phyloP scores from a whole-genome alignment of 1,140 invertebrate species.

The Pogonomyrmex barbatus region DNA sequence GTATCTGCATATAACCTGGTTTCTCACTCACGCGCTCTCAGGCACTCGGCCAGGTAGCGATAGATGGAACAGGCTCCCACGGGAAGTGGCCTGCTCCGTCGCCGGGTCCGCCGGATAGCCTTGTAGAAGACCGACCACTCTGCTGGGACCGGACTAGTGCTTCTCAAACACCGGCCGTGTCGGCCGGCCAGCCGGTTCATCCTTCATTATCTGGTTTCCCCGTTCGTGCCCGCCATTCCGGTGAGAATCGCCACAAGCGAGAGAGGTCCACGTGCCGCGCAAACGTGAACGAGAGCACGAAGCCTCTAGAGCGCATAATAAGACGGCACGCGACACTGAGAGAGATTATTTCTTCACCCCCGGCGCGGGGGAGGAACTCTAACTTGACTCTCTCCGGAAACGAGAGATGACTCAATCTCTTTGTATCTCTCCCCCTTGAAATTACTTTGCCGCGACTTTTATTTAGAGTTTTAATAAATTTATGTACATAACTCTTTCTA shows the following conservation, averaged over 20 bases:
- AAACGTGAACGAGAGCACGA: constrained; percentile 67
- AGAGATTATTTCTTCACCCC: constrained; percentile 8
- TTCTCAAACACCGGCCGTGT: constrained; percentile 77
- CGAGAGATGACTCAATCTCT: neutral
- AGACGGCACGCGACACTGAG: constrained; percentile 17
- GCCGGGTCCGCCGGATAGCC: constrained; percentile 65
- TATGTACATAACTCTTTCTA: neutral
- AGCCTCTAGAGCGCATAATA: constrained; percentile 58
- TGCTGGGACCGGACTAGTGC: constrained; percentile 78
- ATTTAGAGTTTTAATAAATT: neutral
- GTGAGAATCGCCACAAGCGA: constrained; percentile 65
- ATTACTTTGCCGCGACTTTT: neutral
- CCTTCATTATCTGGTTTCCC: constrained; percentile 78
- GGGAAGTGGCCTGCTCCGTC: constrained; percentile 72
- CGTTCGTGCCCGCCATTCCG: constrained; percentile 61
- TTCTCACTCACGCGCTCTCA: constrained; percentile 78
- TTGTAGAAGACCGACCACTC: constrained; percentile 77
- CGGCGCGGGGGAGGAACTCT: neutral
- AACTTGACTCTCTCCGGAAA: neutral
- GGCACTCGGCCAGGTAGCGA: constrained; percentile 18
- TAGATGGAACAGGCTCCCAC: constrained; percentile 69
- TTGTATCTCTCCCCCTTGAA: neutral
- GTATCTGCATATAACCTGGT: constrained; percentile 79
- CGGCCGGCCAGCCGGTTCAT: constrained; percentile 70
- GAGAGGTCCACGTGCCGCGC: constrained; percentile 70